Base-by-base conservation (phyloP, 30 jellyfish, hydroid and myxozoan genomes). In the Pelagia noctiluca region DNA sequence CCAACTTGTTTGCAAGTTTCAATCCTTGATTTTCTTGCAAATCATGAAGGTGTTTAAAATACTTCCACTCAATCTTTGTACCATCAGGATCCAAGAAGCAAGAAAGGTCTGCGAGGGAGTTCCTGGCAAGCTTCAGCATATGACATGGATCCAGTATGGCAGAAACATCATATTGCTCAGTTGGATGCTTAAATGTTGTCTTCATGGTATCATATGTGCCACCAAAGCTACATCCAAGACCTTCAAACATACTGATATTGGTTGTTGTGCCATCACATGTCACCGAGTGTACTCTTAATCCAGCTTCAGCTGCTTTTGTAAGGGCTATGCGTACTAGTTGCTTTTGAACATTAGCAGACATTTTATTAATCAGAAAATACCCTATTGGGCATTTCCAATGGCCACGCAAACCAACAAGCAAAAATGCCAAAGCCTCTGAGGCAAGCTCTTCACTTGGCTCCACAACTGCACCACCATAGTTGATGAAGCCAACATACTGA, bases 311-410 rank as follows among this genome's bases (percentile, higher is more conserved):
- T n/a, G 84, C 28, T 34, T 29, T 29, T 12, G 28, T 28, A 12
- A 76, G 24, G 63, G 84, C 88, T 2, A 3, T 76, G 1, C 18
- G 1, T 2, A 52, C 34, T 2, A 53, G 67, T 3, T 25, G 71
- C 1, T 3, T 24, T 33, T 29, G 65, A 33, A n/a, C 70, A 24
- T 24, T 53, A 24, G 88, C 79, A 50, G 31, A 16, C 12, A 31
- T 34, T 50, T 26, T 23, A 23, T 28, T 18, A 64, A 23, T n/a
- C 30, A 76, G 35, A 10, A 76, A 50, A 57, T 76, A 76, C 7
- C 63, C 78, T 3, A 76, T 50, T 23, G 88, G 85, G 32, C 78
- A 36, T 50, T 76, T 76, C 83, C 88, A 76, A 29, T 76, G 84
- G n/a, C 80, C 80, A 23, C 53, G 26, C 67, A 68, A 68, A 32